Percentiles rank a stretch among this genome's conserved stretches.
Conservation (phyloP, 2,888 invertebrate species). For the Uloborus plumipes region DNA sequence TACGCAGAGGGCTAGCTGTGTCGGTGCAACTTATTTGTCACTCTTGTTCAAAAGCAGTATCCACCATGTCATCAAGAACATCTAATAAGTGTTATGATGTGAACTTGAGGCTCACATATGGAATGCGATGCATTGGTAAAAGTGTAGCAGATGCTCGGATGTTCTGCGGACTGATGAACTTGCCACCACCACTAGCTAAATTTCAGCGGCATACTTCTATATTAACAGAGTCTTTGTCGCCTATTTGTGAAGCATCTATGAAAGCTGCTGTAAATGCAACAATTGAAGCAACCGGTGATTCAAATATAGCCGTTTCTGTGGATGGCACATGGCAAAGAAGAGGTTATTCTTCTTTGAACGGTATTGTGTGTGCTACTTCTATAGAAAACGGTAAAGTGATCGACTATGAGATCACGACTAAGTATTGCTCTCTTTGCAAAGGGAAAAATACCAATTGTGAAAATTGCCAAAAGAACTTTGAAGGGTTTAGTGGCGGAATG, state of each 20-base stretch:
- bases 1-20: no score
- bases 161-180: not conserved
- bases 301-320: not conserved
- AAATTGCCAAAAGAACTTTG: not conserved
- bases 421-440: not conserved
- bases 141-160: not conserved
- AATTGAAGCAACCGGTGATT: not conserved
- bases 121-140: not conserved
- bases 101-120: not conserved
- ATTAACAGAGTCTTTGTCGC: not conserved
- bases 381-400: not conserved
- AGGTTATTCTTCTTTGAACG: not conserved
- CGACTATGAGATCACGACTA: not conserved
- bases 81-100: no score
- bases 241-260: not conserved
- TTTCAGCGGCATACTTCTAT: not conserved
- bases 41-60: no score
- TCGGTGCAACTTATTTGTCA: no score
- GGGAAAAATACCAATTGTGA: not conserved
- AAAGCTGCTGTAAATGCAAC: not conserved
- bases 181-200: not conserved
- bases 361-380: not conserved
- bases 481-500: not conserved
- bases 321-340: slow-evolving; percentile 12
- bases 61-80: no score